Base-by-base conservation (phyloP, 1,140 invertebrate genomes). In the Dolichoris vasculosae region DNA sequence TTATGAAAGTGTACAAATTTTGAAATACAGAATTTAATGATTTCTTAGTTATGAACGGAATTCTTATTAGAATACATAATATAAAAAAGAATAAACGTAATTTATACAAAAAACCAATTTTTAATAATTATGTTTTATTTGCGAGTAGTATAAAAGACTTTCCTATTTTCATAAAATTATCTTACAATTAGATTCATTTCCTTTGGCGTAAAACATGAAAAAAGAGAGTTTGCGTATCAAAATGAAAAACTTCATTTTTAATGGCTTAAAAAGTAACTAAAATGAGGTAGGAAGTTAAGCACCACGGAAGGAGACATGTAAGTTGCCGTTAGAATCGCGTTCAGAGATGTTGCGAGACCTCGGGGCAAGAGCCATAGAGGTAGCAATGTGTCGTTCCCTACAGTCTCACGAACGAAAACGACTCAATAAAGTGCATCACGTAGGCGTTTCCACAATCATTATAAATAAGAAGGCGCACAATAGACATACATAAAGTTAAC, bases 401-500 rank as follows among this genome's bases (percentile, higher is more conserved):
- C 35, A 9, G 48, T 17, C 43, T 6, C 43, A 46, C 13, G 15
- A 32, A 55, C 7, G 55, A 75, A 83, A 76, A 83, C 82, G 73
- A 83, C 82, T 83, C 82, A 83, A 83, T 83, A 83, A 83, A 83
- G 23, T 83, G 71, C 71, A 63, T 63, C 82, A 46, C 55, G 71
- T 83, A 75, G 71, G 82, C 82, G 82, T 83, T 46, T 83, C 73
- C 82, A 83, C 73, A 83, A 83, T 83, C 82, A 83, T 83, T 83
- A 83, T 83, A 83, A 83, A 83, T 83, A 83, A 83, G 81, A 40
- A 40, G 69, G 40, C 2, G 69, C 69, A 75, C 81, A 82, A 82
- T 82, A 59, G 81, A 59, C 69, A 43, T 35, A 38, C 69, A 82
- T 82, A 82, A 82, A 82, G 67, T 63, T 23, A 20, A 32, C 38